Evolutionary conservation across 2,888 invertebrate genomes (phyloP).

Genomic region (Drosophila cognata): DNA sequence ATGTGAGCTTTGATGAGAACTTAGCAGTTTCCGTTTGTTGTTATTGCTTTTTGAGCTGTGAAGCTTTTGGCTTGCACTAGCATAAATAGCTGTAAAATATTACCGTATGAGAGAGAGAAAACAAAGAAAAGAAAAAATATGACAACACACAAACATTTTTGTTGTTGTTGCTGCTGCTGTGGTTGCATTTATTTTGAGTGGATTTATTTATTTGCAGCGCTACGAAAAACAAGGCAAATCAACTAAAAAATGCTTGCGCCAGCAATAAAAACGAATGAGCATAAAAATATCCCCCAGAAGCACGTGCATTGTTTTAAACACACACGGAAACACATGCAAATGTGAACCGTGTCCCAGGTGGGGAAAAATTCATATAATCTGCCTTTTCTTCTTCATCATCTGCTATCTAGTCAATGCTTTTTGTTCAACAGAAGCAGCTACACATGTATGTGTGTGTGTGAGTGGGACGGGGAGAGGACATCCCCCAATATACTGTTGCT

Average conservation of each 20-base stretch:
- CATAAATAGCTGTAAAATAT: slow-evolving; percentile 57
- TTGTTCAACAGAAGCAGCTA: slow-evolving; percentile 43
- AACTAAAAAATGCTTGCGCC: slow-evolving; percentile 29
- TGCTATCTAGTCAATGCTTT: slow-evolving; percentile 23
- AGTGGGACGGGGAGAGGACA: not conserved
- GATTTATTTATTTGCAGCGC: slow-evolving; percentile 65
- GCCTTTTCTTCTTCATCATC: not conserved
- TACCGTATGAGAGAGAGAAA: slow-evolving; percentile 11
- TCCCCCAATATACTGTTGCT: slow-evolving; percentile 30
- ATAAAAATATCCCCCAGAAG: slow-evolving; percentile 31
- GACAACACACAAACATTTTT: slow-evolving; percentile 30
- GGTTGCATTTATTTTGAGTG: slow-evolving; percentile 59
- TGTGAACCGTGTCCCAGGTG: slow-evolving; percentile 42
- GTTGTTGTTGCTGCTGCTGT: slow-evolving; percentile 28
- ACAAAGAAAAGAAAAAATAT: slow-evolving; percentile 1
- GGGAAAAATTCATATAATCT: slow-evolving; percentile 44
- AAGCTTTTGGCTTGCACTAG: slow-evolving; percentile 27
- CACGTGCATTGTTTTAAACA: slow-evolving; percentile 60
- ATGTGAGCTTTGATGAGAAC: slow-evolving; percentile 11
- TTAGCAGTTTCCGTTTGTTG: slow-evolving; percentile 13
- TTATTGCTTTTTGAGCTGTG: slow-evolving; percentile 15
- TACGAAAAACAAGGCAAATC: slow-evolving; percentile 38
- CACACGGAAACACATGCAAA: slow-evolving; percentile 68
- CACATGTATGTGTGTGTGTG: slow-evolving; percentile 13
- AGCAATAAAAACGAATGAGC: slow-evolving; percentile 22